These are phyloP conservation scores for Gadopsis marmoratus DNA, from an alignment of 2,797 vertebrate species.

Conservation along the genomic window DNA sequence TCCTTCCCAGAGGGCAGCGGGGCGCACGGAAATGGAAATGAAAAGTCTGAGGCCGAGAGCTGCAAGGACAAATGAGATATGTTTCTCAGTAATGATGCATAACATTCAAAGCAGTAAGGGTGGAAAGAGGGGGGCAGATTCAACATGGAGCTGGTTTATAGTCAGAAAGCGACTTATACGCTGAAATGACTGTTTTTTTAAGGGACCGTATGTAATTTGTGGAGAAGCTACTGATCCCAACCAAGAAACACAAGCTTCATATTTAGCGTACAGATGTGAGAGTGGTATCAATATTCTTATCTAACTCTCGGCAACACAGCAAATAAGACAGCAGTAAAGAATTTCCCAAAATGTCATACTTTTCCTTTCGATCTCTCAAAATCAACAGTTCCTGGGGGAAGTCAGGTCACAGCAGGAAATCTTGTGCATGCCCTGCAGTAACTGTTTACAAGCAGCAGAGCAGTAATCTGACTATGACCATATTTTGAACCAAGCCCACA, in stretches of 20 bases:
- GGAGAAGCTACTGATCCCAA: background rate
- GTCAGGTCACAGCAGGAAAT: background rate
- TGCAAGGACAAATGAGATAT: constrained; percentile 47
- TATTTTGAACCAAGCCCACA: background rate
- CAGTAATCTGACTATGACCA: background rate
- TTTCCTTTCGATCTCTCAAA: background rate
- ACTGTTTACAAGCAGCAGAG: background rate
- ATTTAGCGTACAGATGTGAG: background rate
- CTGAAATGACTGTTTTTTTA: background rate
- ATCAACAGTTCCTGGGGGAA: background rate
- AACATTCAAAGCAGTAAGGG: constrained; percentile 21
- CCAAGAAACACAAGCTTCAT: background rate
- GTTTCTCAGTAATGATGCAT: constrained; percentile 47
- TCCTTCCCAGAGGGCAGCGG: constrained; percentile 53
- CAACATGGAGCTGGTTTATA: background rate
- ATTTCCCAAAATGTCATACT: background rate
- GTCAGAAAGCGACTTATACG: background rate
- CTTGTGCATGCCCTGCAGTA: background rate
- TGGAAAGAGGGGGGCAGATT: background rate
- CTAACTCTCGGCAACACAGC: no score
- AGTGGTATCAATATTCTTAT: background rate
- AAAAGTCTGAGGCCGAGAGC: constrained; percentile 44
- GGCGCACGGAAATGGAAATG: constrained; percentile 51
- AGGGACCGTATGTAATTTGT: no score
- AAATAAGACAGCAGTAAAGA: no score